Percentiles rank a stretch among this genome's conserved stretches.
phyloP scores from a whole-genome alignment of 2,888 invertebrate species.

The Cheilosia soror region DNA sequence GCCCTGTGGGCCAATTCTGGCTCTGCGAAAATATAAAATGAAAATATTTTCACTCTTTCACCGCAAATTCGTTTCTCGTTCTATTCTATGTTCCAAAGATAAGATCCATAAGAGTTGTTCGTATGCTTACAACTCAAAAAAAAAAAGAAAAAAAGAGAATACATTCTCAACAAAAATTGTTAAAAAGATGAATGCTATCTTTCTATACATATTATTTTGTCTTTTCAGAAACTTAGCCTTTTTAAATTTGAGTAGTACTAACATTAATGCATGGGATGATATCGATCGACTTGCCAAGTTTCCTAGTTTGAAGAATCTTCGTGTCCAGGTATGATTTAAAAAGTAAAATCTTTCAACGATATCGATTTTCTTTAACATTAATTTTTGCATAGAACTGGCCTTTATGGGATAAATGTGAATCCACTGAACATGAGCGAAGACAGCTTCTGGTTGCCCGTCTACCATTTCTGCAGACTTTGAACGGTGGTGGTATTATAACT shows the following conservation, averaged over 20 bases:
- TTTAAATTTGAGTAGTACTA: slow-evolving; percentile 93
- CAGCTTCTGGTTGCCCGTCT: slow-evolving; percentile 94
- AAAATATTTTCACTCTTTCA: too few relatives aligned
- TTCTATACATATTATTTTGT: slow-evolving; percentile 5
- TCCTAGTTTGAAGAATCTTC: slow-evolving; percentile 91
- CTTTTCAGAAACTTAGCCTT: slow-evolving; percentile 86
- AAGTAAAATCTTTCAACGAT: not conserved
- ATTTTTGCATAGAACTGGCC: slow-evolving; percentile 85
- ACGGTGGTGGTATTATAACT: slow-evolving; percentile 94
- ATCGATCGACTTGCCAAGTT: slow-evolving; percentile 94
- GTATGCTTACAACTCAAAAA: too few relatives aligned
- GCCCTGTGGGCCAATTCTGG: too few relatives aligned
- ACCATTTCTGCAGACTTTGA: slow-evolving; percentile 93
- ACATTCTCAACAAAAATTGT: too few relatives aligned
- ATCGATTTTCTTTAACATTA: not conserved
- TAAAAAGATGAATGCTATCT: too few relatives aligned
- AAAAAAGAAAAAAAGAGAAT: too few relatives aligned
- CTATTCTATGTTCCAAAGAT: too few relatives aligned
- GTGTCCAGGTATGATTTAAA: slow-evolving; percentile 87
- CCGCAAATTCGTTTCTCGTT: too few relatives aligned
- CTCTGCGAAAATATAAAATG: too few relatives aligned
- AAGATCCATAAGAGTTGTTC: too few relatives aligned
- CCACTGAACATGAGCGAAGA: slow-evolving; percentile 94
- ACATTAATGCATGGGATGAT: slow-evolving; percentile 94
- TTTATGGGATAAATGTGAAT: slow-evolving; percentile 90